Evolutionary conservation across 2,113 vertebrate species (phyloP).

Genomic region (Alectura lathami): DNA sequence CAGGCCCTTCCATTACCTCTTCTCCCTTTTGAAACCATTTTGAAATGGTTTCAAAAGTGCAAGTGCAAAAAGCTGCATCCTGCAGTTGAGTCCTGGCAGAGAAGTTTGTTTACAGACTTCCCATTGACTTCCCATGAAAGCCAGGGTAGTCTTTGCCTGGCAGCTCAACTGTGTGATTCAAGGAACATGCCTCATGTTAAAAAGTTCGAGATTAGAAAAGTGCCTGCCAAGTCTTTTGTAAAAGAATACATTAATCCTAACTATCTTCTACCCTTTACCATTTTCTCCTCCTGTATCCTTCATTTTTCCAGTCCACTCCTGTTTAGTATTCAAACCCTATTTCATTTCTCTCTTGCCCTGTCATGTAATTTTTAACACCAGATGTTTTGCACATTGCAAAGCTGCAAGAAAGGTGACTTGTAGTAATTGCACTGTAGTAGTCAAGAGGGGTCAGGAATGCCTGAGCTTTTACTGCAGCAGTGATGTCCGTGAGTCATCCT

Average conservation of each 20-base stretch:
- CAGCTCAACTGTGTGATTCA: neutral
- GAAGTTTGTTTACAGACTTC: neutral
- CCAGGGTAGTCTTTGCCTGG: neutral
- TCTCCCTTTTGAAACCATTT: neutral
- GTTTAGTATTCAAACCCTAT: neutral
- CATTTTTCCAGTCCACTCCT: neutral
- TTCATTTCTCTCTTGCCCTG: neutral
- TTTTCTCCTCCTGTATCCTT: neutral
- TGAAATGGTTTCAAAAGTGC: too few species aligned
- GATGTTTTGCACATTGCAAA: constrained; percentile 29
- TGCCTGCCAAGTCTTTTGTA: neutral
- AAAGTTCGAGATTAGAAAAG: constrained; percentile 18
- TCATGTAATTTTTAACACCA: constrained; percentile 12
- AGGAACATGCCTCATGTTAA: neutral
- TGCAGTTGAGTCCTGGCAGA: neutral
- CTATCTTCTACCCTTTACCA: neutral
- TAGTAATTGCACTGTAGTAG: constrained; percentile 1
- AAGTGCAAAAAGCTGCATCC: neutral
- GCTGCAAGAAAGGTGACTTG: neutral
- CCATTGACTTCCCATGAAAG: neutral
- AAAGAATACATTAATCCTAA: neutral
- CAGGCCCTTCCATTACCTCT: neutral
- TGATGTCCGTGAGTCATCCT: constrained; percentile 1
- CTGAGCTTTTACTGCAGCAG: neutral
- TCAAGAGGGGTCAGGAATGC: neutral